Percentiles rank a stretch among this genome's conserved stretches.
phyloP scores from a whole-genome alignment of 2,888 invertebrate genomes.

The Agrenia bidenticulata region DNA sequence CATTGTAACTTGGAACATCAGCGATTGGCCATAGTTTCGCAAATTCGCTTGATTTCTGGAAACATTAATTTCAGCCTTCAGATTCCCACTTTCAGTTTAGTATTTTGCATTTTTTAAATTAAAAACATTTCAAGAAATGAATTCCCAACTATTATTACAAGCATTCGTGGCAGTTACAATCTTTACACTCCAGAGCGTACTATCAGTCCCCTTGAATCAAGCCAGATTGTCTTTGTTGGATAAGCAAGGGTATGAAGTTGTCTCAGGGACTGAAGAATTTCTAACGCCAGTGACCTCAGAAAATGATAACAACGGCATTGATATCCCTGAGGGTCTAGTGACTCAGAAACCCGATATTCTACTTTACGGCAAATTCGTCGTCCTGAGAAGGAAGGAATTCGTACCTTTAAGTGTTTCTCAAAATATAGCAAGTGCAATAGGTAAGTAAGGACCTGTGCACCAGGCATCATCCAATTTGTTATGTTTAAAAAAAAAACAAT shows the following conservation, averaged over 20 bases:
- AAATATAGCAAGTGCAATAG: too few relatives aligned
- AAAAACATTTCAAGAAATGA: too few relatives aligned
- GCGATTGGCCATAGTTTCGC: too few relatives aligned
- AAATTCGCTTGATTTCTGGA: too few relatives aligned
- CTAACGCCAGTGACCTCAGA: background rate
- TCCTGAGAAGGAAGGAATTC: slow-evolving; percentile 5
- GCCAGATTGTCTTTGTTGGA: slow-evolving; percentile 1
- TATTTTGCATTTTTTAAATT: too few relatives aligned
- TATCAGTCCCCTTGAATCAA: background rate
- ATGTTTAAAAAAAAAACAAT: too few relatives aligned
- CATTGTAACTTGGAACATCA: too few relatives aligned
- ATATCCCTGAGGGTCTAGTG: background rate
- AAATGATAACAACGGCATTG: slow-evolving; percentile 2
- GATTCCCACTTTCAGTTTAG: too few relatives aligned
- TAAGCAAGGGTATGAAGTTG: slow-evolving; percentile 14
- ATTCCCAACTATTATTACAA: background rate
- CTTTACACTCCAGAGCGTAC: background rate
- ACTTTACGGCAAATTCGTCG: slow-evolving; percentile 12
- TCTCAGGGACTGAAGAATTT: slow-evolving; percentile 14
- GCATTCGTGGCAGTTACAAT: background rate
- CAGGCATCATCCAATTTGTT: too few relatives aligned
- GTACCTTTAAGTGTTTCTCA: too few relatives aligned
- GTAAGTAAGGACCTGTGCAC: too few relatives aligned
- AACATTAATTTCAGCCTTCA: too few relatives aligned
- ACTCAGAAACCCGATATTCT: slow-evolving; percentile 9